Evolutionary conservation across 2,113 vertebrate species (phyloP).

Genomic region (Phyllostomus hastatus): DNA sequence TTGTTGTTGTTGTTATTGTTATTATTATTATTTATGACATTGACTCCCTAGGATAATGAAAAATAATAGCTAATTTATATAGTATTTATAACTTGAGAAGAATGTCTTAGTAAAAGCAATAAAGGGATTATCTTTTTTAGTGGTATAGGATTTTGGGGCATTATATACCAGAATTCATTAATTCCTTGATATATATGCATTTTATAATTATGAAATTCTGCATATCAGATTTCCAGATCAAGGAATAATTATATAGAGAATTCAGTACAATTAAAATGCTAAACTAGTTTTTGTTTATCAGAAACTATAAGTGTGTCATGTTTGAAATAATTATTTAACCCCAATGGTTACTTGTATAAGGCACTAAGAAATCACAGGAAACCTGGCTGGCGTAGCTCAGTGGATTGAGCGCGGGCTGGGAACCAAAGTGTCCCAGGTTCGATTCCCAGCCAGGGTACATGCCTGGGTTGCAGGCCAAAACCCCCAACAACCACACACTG

Average conservation of each 20-base stretch:
- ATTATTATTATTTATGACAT: not conserved
- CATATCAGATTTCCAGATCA: not conserved
- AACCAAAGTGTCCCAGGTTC: too few species aligned
- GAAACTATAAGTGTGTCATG: not conserved
- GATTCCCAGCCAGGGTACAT: too few species aligned
- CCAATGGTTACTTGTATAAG: not conserved
- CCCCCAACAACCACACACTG: too few species aligned
- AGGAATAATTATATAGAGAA: not conserved
- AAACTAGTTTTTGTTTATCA: constrained; percentile 24
- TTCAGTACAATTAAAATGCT: not conserved
- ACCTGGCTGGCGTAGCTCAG: too few species aligned
- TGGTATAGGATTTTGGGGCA: not conserved
- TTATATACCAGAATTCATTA: not conserved
- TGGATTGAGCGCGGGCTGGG: too few species aligned
- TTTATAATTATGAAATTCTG: not conserved
- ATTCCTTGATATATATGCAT: not conserved
- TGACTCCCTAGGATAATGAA: not conserved
- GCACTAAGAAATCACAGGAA: not conserved
- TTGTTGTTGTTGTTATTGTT: not conserved
- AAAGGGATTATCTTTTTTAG: not conserved
- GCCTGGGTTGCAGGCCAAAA: too few species aligned
- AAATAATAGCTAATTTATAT: not conserved
- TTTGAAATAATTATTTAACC: not conserved
- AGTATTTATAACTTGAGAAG: not conserved
- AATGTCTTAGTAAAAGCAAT: not conserved